A percentile compares a stretch with the other conserved stretches of the same genome.
Evolutionary conservation across 2,888 invertebrate species (phyloP).

Genomic region (Diaperis boleti): DNA sequence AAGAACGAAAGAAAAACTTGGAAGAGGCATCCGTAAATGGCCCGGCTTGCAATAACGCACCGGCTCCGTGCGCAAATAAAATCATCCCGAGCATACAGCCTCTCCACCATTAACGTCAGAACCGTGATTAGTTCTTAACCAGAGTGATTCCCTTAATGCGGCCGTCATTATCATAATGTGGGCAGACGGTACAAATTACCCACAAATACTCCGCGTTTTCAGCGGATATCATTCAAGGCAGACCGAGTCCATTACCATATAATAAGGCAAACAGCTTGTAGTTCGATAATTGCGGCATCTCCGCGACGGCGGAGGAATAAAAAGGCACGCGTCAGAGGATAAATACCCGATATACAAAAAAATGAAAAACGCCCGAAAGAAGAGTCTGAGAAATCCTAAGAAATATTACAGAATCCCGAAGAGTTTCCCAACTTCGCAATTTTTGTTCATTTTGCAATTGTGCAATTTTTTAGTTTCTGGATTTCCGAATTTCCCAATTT

Average conservation of each 20-base stretch:
- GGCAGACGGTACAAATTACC: conserved; percentile 35
- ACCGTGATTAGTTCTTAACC: conserved; percentile 7
- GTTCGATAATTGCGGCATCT: conserved; percentile 18
- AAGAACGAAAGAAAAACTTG: too few relatives aligned
- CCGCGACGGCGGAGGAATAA: conserved; percentile 3
- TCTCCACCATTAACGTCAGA: background rate
- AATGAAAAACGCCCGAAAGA: too few relatives aligned
- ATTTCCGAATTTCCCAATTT: too few relatives aligned
- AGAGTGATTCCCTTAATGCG: conserved; percentile 15
- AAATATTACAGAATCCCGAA: too few relatives aligned
- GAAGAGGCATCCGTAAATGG: too few relatives aligned
- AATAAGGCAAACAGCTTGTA: conserved; percentile 20
- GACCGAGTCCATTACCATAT: conserved; percentile 26
- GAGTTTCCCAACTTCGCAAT: too few relatives aligned
- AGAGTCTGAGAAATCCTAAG: too few relatives aligned
- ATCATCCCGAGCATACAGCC: background rate
- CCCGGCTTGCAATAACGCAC: too few relatives aligned
- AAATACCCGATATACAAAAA: too few relatives aligned
- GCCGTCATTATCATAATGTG: conserved; percentile 22
- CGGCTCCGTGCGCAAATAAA: too few relatives aligned
- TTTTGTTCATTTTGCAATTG: too few relatives aligned
- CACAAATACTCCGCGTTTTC: conserved; percentile 21
- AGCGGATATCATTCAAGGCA: conserved; percentile 21
- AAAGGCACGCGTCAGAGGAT: conserved; percentile 30
- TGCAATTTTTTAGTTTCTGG: too few relatives aligned